A percentile compares a stretch with the other conserved stretches of the same genome.
phyloP scores from a whole-genome alignment of 2,888 invertebrate species.

The Amaurobius ferox region DNA sequence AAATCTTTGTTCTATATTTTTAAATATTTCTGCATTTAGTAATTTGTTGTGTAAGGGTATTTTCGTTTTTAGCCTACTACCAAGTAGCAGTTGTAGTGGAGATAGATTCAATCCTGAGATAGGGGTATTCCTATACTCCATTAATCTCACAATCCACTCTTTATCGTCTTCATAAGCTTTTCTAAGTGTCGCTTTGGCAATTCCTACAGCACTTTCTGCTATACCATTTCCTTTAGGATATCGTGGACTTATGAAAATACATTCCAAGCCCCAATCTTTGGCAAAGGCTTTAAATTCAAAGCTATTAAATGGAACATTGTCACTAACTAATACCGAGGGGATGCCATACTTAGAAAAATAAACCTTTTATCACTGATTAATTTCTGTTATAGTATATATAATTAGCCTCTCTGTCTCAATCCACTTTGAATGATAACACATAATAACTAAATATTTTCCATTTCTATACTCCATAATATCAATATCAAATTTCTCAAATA shows the following conservation, averaged over 20 bases:
- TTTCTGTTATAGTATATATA: not conserved
- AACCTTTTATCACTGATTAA: not conserved
- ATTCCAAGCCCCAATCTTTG: not conserved
- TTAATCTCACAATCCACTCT: constrained; percentile 19
- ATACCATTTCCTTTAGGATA: not conserved
- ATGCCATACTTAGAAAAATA: not conserved
- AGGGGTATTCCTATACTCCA: constrained; percentile 45
- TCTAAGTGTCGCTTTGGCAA: constrained; percentile 17
- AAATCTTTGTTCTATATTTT: not conserved
- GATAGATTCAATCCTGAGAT: constrained; percentile 23
- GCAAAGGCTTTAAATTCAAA: not conserved
- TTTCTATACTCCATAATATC: constrained; percentile 31
- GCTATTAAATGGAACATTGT: not conserved
- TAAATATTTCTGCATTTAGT: constrained; percentile 17
- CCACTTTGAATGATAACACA: constrained; percentile 3
- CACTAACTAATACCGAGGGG: not conserved
- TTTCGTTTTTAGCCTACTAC: constrained; percentile 27
- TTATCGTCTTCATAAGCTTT: constrained; percentile 24
- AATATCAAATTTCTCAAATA: constrained; percentile 17
- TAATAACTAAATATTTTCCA: not conserved
- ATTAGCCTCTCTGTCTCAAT: not conserved
- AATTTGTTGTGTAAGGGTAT: not conserved
- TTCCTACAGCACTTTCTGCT: not conserved
- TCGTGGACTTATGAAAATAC: not conserved
- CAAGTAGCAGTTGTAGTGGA: constrained; percentile 23